Evolutionary conservation across 53 echinoderm and acorn worm species (phyloP).

Genomic region (Echinarachnius parma): DNA sequence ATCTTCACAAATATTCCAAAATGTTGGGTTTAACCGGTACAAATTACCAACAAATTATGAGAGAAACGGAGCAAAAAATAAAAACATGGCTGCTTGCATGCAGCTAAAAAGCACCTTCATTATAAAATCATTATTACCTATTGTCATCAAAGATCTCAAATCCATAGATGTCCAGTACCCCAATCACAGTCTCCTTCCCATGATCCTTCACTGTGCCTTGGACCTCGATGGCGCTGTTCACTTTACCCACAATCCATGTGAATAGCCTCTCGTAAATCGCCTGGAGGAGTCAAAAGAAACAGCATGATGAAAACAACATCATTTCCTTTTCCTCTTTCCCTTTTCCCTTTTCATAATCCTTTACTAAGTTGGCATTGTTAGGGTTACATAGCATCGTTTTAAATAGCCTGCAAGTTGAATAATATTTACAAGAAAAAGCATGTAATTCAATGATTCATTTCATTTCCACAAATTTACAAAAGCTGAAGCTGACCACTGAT

Average conservation of each 20-base stretch:
- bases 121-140: slow-evolving; percentile 48
- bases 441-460: too few relatives aligned
- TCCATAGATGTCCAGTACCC: slow-evolving; percentile 97
- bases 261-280: slow-evolving; percentile 98
- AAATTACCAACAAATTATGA: neutral
- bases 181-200: slow-evolving; percentile 94
- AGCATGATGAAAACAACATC: too few relatives aligned
- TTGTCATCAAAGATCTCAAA: slow-evolving; percentile 99
- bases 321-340: too few relatives aligned
- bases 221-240: slow-evolving; percentile 87
- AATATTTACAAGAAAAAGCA: too few relatives aligned
- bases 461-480: too few relatives aligned
- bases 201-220: slow-evolving; percentile 72
- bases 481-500: too few relatives aligned
- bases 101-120: neutral
- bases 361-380: too few relatives aligned
- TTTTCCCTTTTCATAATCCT: too few relatives aligned
- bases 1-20: too few relatives aligned
- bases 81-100: neutral
- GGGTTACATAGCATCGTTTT: too few relatives aligned
- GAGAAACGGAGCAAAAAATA: neutral
- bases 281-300: slow-evolving; percentile 30
- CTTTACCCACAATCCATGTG: slow-evolving; percentile 88
- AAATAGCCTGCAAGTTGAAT: too few relatives aligned
- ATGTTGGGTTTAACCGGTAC: too few relatives aligned